Evolutionary conservation across 2,797 vertebrate species (phyloP).

Genomic region (Phataginus tetradactyla): DNA sequence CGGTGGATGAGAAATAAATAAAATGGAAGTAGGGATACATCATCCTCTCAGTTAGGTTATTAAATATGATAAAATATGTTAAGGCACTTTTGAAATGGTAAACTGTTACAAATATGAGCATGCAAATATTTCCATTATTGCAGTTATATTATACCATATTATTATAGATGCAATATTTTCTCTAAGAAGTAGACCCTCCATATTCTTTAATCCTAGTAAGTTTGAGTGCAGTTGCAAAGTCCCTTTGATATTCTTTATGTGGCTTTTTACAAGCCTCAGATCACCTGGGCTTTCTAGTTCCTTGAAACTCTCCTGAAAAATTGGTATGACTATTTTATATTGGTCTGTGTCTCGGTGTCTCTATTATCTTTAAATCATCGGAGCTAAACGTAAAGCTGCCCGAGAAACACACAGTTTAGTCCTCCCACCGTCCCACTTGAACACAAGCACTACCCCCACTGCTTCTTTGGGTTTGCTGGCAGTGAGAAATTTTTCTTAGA

Average conservation of each 20-base stretch:
- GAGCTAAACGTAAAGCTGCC: constrained; percentile 15
- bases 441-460: background rate
- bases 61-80: constrained; percentile 49
- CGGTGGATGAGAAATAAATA: constrained; percentile 21
- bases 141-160: background rate
- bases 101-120: constrained; percentile 5
- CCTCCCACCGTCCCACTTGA: background rate
- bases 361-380: constrained; percentile 14
- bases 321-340: constrained; percentile 36
- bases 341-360: constrained; percentile 8
- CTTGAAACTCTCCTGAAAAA: constrained; percentile 5
- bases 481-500: constrained; percentile 35
- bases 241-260: constrained; percentile 6
- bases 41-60: constrained; percentile 29
- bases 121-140: constrained; percentile 20
- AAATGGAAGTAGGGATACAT: constrained; percentile 20
- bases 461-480: background rate
- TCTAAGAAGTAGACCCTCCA: background rate
- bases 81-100: background rate
- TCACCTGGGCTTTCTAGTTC: constrained; percentile 31
- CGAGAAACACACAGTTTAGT: constrained; percentile 27
- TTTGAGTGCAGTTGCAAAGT: constrained; percentile 22
- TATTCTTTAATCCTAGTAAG: background rate
- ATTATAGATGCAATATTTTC: background rate
- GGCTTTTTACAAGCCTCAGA: background rate